These are phyloP conservation scores for Dendrolimus houi DNA, from an alignment of 2,888 invertebrate genomes.

Conservation along the genomic window DNA sequence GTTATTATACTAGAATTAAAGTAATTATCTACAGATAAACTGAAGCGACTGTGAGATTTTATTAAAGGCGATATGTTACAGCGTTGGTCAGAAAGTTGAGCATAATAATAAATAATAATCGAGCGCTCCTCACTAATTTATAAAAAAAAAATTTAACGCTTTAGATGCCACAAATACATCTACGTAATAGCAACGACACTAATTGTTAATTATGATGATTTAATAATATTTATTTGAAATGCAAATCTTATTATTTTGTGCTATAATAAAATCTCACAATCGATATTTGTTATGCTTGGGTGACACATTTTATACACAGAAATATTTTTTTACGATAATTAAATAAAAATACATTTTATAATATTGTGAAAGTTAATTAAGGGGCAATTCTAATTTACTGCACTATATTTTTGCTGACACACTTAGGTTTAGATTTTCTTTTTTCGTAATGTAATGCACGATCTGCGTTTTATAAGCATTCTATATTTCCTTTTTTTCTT, in stretches of 20 bases:
- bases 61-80: conserved; percentile 13
- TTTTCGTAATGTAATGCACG: conserved; percentile 71
- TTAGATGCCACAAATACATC: conserved; percentile 4
- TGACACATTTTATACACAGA: conserved; percentile 73
- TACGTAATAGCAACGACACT: background rate
- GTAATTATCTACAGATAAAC: conserved; percentile 64
- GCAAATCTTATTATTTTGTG: background rate
- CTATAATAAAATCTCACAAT: conserved; percentile 39
- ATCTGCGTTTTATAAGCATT: conserved; percentile 71
- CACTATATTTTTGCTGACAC: conserved; percentile 76
- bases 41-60: conserved; percentile 40
- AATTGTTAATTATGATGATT: conserved; percentile 7
- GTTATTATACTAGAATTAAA: conserved; percentile 66
- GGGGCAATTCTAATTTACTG: conserved; percentile 72
- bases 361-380: conserved; percentile 63
- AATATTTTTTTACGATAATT: conserved; percentile 69
- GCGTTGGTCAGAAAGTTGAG: too few species aligned
- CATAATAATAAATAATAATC: too few species aligned
- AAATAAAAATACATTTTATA: conserved; percentile 47
- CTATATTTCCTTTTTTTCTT: conserved; percentile 43
- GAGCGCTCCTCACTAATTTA: too few species aligned
- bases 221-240: conserved; percentile 3
- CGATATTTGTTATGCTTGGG: conserved; percentile 62
- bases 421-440: conserved; percentile 54
- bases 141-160: conserved; percentile 14